A percentile compares a stretch with the other conserved stretches of the same genome.
These are phyloP conservation scores for Amiota communis DNA, from an alignment of 2,888 invertebrate genomes.

Conservation along the genomic window DNA sequence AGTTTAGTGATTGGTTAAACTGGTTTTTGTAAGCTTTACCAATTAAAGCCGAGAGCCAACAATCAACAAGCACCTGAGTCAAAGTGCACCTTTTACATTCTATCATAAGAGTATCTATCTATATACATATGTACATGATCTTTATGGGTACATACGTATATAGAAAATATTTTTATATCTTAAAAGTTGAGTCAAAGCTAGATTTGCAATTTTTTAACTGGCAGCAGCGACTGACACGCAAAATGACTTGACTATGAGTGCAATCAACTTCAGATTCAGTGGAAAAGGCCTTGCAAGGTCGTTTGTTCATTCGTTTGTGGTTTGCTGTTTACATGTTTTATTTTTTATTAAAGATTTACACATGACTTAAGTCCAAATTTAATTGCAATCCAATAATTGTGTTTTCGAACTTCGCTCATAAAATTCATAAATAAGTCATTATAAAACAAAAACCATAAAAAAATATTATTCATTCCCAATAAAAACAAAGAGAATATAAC, in stretches of 20 bases:
- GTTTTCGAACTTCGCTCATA: no score
- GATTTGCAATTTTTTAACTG: neutral
- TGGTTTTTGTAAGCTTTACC: neutral
- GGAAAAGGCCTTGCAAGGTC: conserved; percentile 70
- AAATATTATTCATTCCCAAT: no score
- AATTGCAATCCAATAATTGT: no score
- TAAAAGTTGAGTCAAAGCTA: neutral
- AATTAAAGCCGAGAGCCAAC: conserved; percentile 27
- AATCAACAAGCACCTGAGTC: conserved; percentile 31
- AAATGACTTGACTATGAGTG: neutral
- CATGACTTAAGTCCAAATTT: no score
- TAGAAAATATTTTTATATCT: neutral
- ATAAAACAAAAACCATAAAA: no score
- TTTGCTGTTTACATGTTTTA: no score
- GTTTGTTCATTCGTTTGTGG: conserved; percentile 40
- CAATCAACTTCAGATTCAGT: conserved; percentile 21
- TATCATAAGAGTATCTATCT: neutral
- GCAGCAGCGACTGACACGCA: neutral
- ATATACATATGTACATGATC: neutral
- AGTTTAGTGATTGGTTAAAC: no score
- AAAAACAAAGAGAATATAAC: no score
- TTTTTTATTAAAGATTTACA: no score
- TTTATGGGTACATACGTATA: neutral
- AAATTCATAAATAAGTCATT: no score
- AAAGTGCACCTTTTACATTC: conserved; percentile 54